Base-by-base conservation (phyloP, 2,888 invertebrate genomes). In the Busseola fusca region DNA sequence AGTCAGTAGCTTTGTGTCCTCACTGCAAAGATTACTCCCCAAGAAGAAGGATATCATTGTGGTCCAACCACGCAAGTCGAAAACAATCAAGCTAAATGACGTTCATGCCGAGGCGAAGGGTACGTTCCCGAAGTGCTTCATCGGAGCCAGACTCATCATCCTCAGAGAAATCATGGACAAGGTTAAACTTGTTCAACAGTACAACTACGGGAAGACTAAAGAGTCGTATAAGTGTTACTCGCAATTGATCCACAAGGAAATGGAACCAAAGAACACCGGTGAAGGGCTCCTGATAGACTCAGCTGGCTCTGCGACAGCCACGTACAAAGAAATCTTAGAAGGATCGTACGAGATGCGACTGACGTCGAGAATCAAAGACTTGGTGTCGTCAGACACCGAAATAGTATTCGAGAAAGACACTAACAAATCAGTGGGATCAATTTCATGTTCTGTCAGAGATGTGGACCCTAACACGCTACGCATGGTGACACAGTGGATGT, bases 341-440 rank as follows among this genome's bases (percentile, higher is more conserved):
- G 91, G 90, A 16, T 87, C 85, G 0, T 92, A 92, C 78, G 89
- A 93, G 73, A 90, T 95, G 90, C 87, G 90, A 34, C 81, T 95
- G 18, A 93, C 92, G 3, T 94, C 95, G 0, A 93, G 90, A 77
- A 95, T 95, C 67, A 92, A 85, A 70, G 94, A 95, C 69, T 76
- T 95, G n/a, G 85, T 94, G 18, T 91, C 94, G 0, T 95, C 95
- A 52, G 94, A 95, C 84, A 93, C 92, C 0, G 95, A 95, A 85
- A 82, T 95, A 14, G 86, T 88, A 1, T 85, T 95, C 37, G 95
- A 95, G 71, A 94, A 90, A 54, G 91, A 90, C 4, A 88, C 87
- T 64, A 86, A 89, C 0, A 92, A 90, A n/a, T 89, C 91, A 21
- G 76, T 92, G 4, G 91, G 92, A 3, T 90, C 93, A 0, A 25